Conservation (phyloP, 1,140 invertebrate species). For the Sycobia sp. region DNA sequence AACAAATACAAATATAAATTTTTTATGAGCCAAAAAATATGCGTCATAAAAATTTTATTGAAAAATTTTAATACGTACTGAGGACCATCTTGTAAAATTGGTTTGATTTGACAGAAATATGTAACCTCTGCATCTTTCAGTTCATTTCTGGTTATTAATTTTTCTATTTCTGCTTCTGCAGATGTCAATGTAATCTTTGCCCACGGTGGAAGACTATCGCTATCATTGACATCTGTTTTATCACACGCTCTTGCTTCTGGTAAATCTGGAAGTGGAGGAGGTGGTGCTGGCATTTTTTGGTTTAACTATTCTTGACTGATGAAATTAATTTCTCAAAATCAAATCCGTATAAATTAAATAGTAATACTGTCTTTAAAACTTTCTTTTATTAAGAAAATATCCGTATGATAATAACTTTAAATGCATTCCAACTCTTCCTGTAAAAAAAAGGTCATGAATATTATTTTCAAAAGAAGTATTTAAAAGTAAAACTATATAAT, state of each 20-base stretch:
- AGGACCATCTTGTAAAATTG: conserved; percentile 61
- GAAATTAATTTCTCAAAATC: conserved; percentile 23
- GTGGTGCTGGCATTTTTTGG: conserved; percentile 54
- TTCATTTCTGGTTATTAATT: conserved; percentile 55
- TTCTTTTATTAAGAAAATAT: conserved; percentile 2
- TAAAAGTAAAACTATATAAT: neutral
- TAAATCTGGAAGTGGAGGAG: conserved; percentile 49
- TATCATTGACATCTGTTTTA: conserved; percentile 49
- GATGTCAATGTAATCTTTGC: conserved; percentile 56
- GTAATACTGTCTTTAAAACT: neutral
- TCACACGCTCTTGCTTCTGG: conserved; percentile 46
- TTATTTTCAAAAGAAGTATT: neutral
- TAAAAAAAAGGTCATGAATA: neutral
- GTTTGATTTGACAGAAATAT: conserved; percentile 57
- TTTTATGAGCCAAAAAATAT: neutral
- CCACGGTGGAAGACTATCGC: conserved; percentile 54
- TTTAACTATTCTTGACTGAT: neutral
- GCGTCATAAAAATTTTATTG: neutral
- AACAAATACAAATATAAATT: conserved; percentile 8
- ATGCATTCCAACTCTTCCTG: neutral
- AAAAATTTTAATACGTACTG: conserved; percentile 50
- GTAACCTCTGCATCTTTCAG: conserved; percentile 58
- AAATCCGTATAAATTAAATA: conserved; percentile 1
- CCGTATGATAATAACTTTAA: neutral
- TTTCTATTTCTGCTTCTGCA: conserved; percentile 55